Conservation (phyloP, 1,140 invertebrate genomes). For the Brachionus rubens region DNA sequence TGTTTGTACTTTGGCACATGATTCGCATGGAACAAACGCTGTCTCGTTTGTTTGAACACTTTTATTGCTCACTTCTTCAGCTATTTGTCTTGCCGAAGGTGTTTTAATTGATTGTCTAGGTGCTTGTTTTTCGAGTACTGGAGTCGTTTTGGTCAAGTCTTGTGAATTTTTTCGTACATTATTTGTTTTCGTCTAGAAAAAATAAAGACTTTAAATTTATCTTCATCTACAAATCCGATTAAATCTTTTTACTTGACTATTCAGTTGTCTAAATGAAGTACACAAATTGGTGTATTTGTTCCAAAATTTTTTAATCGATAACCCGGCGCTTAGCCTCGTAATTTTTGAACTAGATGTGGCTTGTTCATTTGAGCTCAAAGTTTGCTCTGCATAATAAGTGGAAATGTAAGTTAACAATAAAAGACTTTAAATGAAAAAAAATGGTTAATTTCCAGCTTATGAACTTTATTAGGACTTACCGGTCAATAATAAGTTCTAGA, state of each 20-base stretch:
- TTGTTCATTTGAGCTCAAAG: not conserved
- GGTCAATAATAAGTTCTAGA: conserved; percentile 36
- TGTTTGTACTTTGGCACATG: conserved; percentile 42
- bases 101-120: not conserved
- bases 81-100: not conserved
- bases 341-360: not conserved
- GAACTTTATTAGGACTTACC: too few relatives aligned
- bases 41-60: conserved; percentile 43
- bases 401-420: not conserved
- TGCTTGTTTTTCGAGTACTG: not conserved
- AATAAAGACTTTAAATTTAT: not conserved
- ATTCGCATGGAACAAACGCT: conserved; percentile 40
- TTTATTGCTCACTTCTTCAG: conserved; percentile 21
- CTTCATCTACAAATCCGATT: not conserved
- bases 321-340: conserved; percentile 12
- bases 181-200: conserved; percentile 4
- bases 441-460: too few relatives aligned
- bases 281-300: conserved; percentile 16
- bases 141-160: not conserved
- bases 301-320: conserved; percentile 45
- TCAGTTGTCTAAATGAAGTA: not conserved
- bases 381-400: conserved; percentile 11
- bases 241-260: conserved; percentile 3
- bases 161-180: not conserved
- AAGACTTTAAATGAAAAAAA: too few relatives aligned